These are phyloP conservation scores for Timema cristinae DNA, from an alignment of 2,888 invertebrate genomes.

Conservation along the genomic window DNA sequence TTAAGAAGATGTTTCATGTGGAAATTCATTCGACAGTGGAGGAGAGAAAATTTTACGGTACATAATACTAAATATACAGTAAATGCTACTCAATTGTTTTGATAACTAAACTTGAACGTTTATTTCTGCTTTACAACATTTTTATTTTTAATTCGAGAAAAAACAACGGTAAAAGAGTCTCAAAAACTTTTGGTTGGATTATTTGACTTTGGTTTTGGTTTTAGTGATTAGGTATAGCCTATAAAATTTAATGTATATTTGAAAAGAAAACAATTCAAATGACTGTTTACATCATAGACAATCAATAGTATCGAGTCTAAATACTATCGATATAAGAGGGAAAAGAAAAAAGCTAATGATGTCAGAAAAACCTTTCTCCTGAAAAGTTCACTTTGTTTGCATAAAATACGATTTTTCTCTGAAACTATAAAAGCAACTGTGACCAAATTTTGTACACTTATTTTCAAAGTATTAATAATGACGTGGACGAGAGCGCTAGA, in stretches of 20 bases:
- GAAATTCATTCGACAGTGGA: slow-evolving; percentile 2
- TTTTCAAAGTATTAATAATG: too few species aligned
- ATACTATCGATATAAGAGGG: too few species aligned
- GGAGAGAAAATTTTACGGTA: background rate
- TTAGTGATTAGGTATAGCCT: background rate
- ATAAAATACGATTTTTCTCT: too few species aligned
- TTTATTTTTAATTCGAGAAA: too few species aligned
- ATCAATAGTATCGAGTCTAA: too few species aligned
- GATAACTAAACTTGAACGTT: background rate
- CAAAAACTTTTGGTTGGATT: background rate
- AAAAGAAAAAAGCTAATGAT: too few species aligned
- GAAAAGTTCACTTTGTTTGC: too few species aligned
- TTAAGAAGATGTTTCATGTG: slow-evolving; percentile 2
- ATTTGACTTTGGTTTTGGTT: background rate
- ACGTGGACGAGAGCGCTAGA: too few species aligned
- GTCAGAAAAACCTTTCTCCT: too few species aligned
- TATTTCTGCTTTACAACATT: background rate
- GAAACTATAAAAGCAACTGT: too few species aligned
- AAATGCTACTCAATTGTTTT: slow-evolving; percentile 1
- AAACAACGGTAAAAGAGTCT: too few species aligned
- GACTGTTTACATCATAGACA: background rate
- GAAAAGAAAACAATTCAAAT: background rate
- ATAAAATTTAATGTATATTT: background rate
- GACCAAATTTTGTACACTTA: too few species aligned
- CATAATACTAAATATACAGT: background rate